Percentiles rank a stretch among this genome's conserved stretches.
Evolutionary conservation across 1,140 invertebrate genomes (phyloP).

Genomic region (Lethocerus indicus): DNA sequence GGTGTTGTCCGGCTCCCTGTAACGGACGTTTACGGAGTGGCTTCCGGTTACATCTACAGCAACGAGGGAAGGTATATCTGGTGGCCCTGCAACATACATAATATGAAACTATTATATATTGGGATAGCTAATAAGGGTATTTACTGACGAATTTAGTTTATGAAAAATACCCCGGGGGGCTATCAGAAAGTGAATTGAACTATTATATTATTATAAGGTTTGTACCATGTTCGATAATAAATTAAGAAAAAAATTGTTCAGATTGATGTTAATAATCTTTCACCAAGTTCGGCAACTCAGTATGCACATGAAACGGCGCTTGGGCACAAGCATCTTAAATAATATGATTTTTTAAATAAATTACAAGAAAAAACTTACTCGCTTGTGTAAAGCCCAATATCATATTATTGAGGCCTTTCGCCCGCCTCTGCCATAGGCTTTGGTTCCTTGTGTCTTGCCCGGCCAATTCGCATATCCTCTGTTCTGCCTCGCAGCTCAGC

Average conservation of each 20-base stretch:
- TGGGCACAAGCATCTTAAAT: not conserved
- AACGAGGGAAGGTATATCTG: conserved; percentile 58
- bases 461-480: conserved; percentile 50
- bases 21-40: conserved; percentile 53
- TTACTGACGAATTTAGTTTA: not conserved
- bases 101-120: not conserved
- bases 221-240: too few relatives aligned
- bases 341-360: not conserved
- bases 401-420: conserved; percentile 61
- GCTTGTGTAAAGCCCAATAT: conserved; percentile 46
- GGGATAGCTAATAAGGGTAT: not conserved
- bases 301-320: not conserved
- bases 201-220: too few relatives aligned
- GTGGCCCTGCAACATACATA: conserved; percentile 36
- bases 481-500: conserved; percentile 63
- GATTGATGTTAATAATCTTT: too few relatives aligned
- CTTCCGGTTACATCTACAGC: conserved; percentile 68
- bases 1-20: conserved; percentile 45
- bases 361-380: conserved; percentile 32
- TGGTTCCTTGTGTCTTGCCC: conserved; percentile 47
- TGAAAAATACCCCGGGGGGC: too few relatives aligned
- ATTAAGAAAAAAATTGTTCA: too few relatives aligned
- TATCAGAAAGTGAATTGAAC: too few relatives aligned
- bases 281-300: too few relatives aligned
- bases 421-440: conserved; percentile 69